Base-by-base conservation (phyloP, 2,113 vertebrate genomes). In the Catagonus wagneri region DNA sequence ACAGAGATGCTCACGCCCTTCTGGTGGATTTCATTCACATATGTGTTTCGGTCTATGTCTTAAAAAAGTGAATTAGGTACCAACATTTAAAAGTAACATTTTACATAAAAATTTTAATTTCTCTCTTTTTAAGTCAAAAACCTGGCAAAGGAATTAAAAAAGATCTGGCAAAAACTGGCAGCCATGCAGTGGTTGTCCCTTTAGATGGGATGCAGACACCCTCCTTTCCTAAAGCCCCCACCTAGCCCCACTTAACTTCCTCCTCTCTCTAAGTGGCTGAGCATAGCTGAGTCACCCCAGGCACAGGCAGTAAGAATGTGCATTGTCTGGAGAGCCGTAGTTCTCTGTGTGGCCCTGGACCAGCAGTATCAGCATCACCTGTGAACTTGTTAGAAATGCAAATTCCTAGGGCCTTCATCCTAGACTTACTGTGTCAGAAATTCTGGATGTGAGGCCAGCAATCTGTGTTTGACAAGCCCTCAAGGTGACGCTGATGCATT, bases 71-170 rank as follows among this genome's bases (percentile, higher is more conserved):
- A 90, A 61, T 85, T 85, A 85, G 39, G 15, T 84, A 32, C 15
- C 27, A 85, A 71, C 15, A 89, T 75, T 89, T 69, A 85, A 71
- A 92, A 63, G 85, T 83, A 27, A 74, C 27, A 75, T 66, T 74
- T 83, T 89, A 95, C 12, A 36, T 71, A 78, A 90, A 90, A 90
- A 78, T 63, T 32, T 95, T 10, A 17, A 71, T 90, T 79, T 78
- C 54, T 54, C 54, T 90, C 3, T 78, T 85, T 39, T 83, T 32
- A 15, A 15, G 22, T 3, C 7, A 32, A 89, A 69, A 85, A 54
- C 61, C 14, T 44, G 44, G 44, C 44, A 44, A 44, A 44, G 44
- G 44, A 44, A 44, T 44, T 44, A 44, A 44, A 44, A 71, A 84
- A 90, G 63, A 63, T 52, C 80, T 71, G 63, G 54, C 36, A 61